These are phyloP conservation scores for Tangara arthus DNA, from an alignment of 2,797 vertebrate genomes.

Conservation along the genomic window DNA sequence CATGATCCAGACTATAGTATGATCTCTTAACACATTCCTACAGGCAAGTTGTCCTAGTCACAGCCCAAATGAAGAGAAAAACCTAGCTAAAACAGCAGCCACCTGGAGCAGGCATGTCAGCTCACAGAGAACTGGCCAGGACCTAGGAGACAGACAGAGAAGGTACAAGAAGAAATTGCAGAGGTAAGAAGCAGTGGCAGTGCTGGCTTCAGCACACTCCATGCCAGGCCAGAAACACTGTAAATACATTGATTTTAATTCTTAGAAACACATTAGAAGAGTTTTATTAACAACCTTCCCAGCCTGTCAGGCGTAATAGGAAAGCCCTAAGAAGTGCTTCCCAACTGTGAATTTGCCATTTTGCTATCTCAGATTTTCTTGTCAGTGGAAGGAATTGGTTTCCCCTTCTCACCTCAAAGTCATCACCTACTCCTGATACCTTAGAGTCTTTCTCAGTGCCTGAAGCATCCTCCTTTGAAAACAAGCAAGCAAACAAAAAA, in stretches of 20 bases:
- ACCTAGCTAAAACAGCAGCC: neutral
- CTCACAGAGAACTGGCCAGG: neutral
- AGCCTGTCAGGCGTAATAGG: neutral
- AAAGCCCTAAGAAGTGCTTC: neutral
- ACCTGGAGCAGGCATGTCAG: neutral
- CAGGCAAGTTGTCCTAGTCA: neutral
- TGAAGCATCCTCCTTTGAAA: neutral
- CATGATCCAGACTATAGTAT: neutral
- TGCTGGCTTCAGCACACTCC: neutral
- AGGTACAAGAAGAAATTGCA: neutral
- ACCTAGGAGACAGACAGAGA: neutral
- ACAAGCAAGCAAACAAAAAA: neutral
- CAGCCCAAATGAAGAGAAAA: neutral
- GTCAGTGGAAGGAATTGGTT: neutral
- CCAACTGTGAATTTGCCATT: neutral
- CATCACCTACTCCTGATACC: neutral
- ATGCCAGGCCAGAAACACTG: neutral
- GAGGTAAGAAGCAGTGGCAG: neutral
- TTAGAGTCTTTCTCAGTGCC: neutral
- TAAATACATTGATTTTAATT: neutral
- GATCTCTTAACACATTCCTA: slow-evolving; percentile 1
- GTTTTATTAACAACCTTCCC: neutral
- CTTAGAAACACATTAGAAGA: neutral
- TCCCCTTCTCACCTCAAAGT: neutral
- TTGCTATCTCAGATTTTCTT: neutral